Conservation (phyloP, 2,113 vertebrate species). For the Clarias macrocephalus region DNA sequence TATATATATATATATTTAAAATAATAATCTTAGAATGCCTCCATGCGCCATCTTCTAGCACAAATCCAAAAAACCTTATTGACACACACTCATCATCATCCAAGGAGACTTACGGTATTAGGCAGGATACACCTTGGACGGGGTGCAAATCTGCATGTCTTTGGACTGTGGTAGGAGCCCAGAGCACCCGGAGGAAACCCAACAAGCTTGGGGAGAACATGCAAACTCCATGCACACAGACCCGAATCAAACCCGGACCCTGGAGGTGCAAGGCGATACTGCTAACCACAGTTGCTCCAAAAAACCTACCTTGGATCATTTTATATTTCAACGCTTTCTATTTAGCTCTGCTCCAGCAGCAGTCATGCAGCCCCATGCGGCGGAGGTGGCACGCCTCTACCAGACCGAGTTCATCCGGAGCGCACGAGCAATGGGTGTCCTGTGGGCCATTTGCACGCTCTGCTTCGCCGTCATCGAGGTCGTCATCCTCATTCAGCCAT, state of each 20-base stretch:
- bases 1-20: not conserved
- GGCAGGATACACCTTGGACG: too few species aligned
- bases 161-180: too few species aligned
- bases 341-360: constrained; percentile 25
- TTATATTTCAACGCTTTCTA: not conserved
- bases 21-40: not conserved
- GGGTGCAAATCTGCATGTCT: too few species aligned
- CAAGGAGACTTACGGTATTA: too few species aligned
- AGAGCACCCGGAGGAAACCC: too few species aligned
- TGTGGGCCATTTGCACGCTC: constrained; percentile 80
- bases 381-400: constrained; percentile 75
- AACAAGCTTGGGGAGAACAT: too few species aligned
- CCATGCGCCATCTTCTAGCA: not conserved
- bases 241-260: too few species aligned
- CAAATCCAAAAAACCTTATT: not conserved
- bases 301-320: too few species aligned
- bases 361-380: constrained; percentile 62
- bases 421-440: constrained; percentile 75
- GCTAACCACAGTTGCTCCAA: too few species aligned
- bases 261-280: too few species aligned
- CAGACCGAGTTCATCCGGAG: constrained; percentile 81
- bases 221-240: too few species aligned
- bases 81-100: too few species aligned
- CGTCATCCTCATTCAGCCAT: constrained; percentile 79
- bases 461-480: constrained; percentile 81